Evolutionary conservation across 2,113 vertebrate genomes (phyloP).

Genomic region (Labrus mixtus): DNA sequence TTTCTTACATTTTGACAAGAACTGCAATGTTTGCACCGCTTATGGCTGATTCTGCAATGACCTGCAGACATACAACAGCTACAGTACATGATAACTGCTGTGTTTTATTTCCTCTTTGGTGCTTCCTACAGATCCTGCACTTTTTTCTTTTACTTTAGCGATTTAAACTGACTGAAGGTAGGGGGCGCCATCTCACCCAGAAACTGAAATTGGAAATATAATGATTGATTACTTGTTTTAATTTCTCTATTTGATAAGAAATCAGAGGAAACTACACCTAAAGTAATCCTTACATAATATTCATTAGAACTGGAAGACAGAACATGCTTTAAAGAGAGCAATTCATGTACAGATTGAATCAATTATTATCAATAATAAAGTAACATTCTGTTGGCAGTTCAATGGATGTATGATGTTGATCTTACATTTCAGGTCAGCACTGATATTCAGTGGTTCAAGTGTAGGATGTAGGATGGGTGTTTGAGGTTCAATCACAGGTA

Average conservation of each 20-base stretch:
- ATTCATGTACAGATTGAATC: conserved; percentile 54
- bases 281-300: conserved; percentile 26
- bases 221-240: conserved; percentile 4
- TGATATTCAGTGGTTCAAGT: background rate
- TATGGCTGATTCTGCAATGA: conserved; percentile 18
- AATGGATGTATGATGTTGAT: conserved; percentile 9
- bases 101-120: conserved; percentile 47
- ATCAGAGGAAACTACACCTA: conserved; percentile 27
- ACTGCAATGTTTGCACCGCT: conserved; percentile 10
- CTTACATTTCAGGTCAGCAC: conserved; percentile 21
- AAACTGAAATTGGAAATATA: background rate
- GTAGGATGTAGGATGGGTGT: conserved; percentile 13
- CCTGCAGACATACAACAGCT: background rate
- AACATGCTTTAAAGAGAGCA: conserved; percentile 62
- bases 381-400: conserved; percentile 55
- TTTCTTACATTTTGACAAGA: background rate
- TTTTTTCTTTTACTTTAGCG: background rate
- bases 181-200: background rate
- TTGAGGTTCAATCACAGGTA: conserved; percentile 35
- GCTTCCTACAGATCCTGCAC: conserved; percentile 25
- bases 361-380: conserved; percentile 8
- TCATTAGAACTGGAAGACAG: conserved; percentile 68
- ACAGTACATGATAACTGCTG: conserved; percentile 26
- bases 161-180: background rate
- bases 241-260: background rate